phyloP scores from a whole-genome alignment of 2,888 invertebrate genomes.

The Pseudanteris insignis region DNA sequence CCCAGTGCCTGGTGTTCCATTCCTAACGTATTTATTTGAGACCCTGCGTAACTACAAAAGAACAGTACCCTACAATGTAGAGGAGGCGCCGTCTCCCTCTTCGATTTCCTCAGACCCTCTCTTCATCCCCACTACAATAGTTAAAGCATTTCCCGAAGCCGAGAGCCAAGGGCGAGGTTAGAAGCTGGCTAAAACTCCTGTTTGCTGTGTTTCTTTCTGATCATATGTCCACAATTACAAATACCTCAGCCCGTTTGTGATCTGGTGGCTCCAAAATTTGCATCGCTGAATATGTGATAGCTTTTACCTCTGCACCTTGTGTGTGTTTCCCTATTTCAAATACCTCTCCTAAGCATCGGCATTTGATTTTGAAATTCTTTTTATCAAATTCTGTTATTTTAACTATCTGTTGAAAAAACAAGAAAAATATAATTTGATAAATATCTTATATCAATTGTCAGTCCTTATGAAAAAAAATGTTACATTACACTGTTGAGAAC shows the following conservation, averaged over 20 bases:
- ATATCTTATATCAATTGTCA: constrained; percentile 17
- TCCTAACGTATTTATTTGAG: constrained; percentile 66
- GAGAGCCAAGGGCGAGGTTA: constrained; percentile 44
- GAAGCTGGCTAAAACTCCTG: constrained; percentile 41
- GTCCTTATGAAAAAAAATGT: no score
- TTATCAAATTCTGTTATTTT: constrained; percentile 87
- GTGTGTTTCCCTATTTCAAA: constrained; percentile 93
- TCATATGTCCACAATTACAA: constrained; percentile 98
- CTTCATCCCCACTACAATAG: constrained; percentile 45
- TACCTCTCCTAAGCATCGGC: constrained; percentile 86
- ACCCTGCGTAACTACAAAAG: constrained; percentile 61
- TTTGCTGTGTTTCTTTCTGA: constrained; percentile 30
- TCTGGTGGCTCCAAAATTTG: constrained; percentile 82
- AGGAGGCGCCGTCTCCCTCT: constrained; percentile 48
- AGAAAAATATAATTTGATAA: constrained; percentile 23
- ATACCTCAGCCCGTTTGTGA: constrained; percentile 82
- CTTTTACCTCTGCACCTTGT: constrained; percentile 98
- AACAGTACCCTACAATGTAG: constrained; percentile 55
- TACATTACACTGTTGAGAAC: no score
- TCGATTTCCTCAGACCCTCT: constrained; percentile 45
- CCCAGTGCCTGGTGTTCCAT: constrained; percentile 60
- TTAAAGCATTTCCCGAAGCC: constrained; percentile 44
- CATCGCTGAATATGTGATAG: constrained; percentile 99
- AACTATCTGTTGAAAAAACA: constrained; percentile 76
- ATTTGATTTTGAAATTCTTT: constrained; percentile 82